Percentiles rank a stretch among this genome's conserved stretches.
These are phyloP conservation scores for Gortyna flavago DNA, from an alignment of 2,888 invertebrate genomes.

Conservation along the genomic window DNA sequence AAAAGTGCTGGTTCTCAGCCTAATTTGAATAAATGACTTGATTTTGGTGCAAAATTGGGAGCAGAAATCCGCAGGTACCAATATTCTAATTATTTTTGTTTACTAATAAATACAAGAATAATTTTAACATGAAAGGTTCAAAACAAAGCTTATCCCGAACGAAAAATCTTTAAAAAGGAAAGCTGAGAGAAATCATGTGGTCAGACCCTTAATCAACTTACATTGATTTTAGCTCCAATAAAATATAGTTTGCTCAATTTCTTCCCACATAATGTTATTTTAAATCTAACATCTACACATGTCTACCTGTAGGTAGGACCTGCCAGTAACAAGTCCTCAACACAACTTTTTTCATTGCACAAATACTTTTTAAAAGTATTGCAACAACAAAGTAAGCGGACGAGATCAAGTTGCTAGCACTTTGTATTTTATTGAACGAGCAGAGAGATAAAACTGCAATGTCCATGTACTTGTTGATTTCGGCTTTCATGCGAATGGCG, in stretches of 20 bases:
- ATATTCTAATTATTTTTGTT: background rate
- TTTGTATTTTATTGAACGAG: conserved; percentile 50
- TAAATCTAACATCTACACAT: background rate
- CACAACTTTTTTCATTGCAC: conserved; percentile 31
- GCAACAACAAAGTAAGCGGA: conserved; percentile 34
- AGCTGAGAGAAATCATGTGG: background rate
- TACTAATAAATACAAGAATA: background rate
- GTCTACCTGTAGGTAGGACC: conserved; percentile 9
- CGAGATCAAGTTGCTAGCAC: conserved; percentile 30
- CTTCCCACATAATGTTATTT: conserved; percentile 2
- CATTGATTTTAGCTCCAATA: background rate
- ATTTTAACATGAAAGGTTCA: background rate
- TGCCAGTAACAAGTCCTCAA: conserved; percentile 13
- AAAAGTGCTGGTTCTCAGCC: no score
- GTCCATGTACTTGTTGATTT: conserved; percentile 48
- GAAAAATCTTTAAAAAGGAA: background rate
- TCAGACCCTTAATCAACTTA: background rate
- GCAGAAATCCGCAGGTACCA: background rate
- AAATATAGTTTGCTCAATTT: background rate
- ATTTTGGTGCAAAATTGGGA: background rate
- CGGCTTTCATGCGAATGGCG: conserved; percentile 51
- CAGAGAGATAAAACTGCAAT: conserved; percentile 53
- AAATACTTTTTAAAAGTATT: conserved; percentile 37
- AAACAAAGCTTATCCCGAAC: background rate
- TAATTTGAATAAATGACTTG: no score